Conservation (phyloP, 2,113 vertebrate genomes). For the Phyllostomus hastatus region DNA sequence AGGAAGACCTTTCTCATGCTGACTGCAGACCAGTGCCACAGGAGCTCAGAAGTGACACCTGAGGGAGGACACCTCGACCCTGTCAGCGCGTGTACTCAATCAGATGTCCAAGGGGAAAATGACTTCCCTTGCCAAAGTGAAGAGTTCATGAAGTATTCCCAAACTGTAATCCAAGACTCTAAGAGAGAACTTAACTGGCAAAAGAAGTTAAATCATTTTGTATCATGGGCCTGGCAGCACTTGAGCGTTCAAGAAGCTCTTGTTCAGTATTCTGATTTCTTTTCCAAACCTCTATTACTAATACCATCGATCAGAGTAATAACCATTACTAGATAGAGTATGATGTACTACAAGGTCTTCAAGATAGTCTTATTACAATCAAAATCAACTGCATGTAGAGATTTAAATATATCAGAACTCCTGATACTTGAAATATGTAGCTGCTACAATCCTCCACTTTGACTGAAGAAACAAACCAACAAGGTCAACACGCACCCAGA, state of each 20-base stretch:
- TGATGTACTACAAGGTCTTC: not conserved
- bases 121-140: no score
- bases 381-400: not conserved
- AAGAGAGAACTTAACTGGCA: not conserved
- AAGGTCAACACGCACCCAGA: not conserved
- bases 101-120: not conserved
- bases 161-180: not conserved
- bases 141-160: not conserved
- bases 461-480: not conserved
- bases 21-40: not conserved
- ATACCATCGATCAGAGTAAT: not conserved
- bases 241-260: not conserved
- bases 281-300: constrained; percentile 20
- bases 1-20: not conserved
- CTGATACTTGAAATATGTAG: not conserved
- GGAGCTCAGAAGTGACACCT: not conserved
- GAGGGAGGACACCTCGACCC: no score
- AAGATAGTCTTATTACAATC: not conserved
- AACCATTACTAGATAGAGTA: not conserved
- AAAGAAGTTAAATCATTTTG: not conserved
- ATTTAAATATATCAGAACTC: not conserved
- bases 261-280: not conserved
- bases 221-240: not conserved
- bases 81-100: not conserved
- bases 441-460: not conserved